Conservation (phyloP, 2,113 vertebrate genomes). For the Ciconia boyciana region DNA sequence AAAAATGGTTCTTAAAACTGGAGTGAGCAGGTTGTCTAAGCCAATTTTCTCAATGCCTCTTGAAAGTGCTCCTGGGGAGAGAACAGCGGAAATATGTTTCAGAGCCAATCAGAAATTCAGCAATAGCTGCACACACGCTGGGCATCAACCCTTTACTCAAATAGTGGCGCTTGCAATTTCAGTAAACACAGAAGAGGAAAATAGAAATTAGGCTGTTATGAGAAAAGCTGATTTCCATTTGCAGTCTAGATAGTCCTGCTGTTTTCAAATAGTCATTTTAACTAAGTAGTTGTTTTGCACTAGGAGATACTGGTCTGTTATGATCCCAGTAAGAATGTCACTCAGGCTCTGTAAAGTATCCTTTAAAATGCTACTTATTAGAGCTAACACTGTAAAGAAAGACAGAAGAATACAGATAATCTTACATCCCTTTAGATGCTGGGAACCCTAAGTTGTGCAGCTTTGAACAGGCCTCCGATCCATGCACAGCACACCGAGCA, state of each 20-base stretch:
- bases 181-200: background rate
- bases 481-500: rapidly evolving
- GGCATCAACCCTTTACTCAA: background rate
- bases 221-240: background rate
- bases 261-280: slow-evolving; percentile 6
- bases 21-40: background rate
- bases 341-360: background rate
- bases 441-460: background rate
- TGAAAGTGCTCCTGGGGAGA: background rate
- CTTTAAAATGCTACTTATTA: background rate
- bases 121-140: background rate
- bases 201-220: background rate
- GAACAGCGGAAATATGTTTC: background rate
- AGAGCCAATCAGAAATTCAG: slow-evolving; percentile 14
- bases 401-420: background rate
- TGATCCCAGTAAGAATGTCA: background rate
- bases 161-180: background rate
- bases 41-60: background rate
- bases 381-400: background rate
- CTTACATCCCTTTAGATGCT: background rate
- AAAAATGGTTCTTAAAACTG: background rate
- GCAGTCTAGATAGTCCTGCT: background rate
- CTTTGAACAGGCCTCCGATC: background rate
- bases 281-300: background rate
- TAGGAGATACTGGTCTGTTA: background rate